Percentiles rank a stretch among this genome's conserved stretches.
These are phyloP conservation scores for Sminthopsis crassicaudata DNA, from an alignment of 2,113 vertebrate genomes.

Conservation along the genomic window DNA sequence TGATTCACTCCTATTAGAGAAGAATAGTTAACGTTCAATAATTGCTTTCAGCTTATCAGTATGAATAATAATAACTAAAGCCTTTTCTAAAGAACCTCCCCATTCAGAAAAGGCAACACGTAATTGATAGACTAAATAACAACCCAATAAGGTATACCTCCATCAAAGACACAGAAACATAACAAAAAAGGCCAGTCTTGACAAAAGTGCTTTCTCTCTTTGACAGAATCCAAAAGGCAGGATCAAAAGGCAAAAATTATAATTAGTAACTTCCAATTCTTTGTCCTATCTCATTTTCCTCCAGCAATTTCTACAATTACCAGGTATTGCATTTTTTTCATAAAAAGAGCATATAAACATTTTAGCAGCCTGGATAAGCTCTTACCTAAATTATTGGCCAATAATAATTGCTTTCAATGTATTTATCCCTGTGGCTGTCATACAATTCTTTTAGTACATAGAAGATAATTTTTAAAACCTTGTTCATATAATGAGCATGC, in stretches of 20 bases:
- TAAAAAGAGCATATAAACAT: constrained; percentile 7
- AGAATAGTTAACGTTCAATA: constrained; percentile 19
- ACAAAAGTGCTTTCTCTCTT: constrained; percentile 20
- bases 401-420: constrained; percentile 54
- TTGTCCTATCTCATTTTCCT: constrained; percentile 18
- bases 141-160: constrained; percentile 6
- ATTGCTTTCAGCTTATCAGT: constrained; percentile 3
- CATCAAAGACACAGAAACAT: constrained; percentile 9
- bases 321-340: background rate
- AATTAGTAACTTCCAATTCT: constrained; percentile 18
- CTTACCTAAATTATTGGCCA: constrained; percentile 53
- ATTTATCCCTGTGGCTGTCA: constrained; percentile 54
- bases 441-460: constrained; percentile 55
- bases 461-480: constrained; percentile 43
- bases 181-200: constrained; percentile 30
- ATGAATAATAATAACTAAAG: background rate
- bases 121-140: constrained; percentile 43
- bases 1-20: constrained; percentile 46
- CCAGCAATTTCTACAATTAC: constrained; percentile 12
- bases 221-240: constrained; percentile 32
- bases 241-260: constrained; percentile 27
- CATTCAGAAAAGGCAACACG: constrained; percentile 31
- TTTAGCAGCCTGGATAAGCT: constrained; percentile 37
- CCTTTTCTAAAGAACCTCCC: background rate
- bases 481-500: constrained; percentile 61